These are phyloP conservation scores for Anableps anableps DNA, from an alignment of 2,797 vertebrate species.

Conservation along the genomic window DNA sequence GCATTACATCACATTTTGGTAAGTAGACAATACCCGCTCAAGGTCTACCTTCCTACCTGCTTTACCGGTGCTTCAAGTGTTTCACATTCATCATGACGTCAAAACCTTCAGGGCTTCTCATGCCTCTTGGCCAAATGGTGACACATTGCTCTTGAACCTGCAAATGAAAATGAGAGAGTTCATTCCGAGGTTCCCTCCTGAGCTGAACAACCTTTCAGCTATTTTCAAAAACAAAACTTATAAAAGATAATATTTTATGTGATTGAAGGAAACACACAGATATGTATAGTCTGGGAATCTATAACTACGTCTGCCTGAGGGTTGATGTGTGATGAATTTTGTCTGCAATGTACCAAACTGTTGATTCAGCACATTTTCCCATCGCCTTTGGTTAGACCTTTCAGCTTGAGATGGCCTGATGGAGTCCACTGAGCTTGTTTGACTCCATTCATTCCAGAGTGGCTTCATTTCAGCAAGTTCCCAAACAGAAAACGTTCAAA, in stretches of 20 bases:
- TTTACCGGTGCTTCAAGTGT: background rate
- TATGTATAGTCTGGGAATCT: too few relatives aligned
- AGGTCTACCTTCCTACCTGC: background rate
- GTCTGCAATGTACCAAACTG: background rate
- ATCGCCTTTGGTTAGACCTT: background rate
- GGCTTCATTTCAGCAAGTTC: background rate
- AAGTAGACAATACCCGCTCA: background rate
- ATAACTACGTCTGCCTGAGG: background rate
- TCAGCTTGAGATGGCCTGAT: background rate
- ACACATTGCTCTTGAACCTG: background rate
- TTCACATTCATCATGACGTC: background rate
- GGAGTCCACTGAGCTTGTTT: background rate
- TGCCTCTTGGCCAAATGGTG: background rate
- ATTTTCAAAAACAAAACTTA: background rate
- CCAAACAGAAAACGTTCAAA: background rate
- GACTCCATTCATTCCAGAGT: background rate
- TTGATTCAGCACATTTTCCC: background rate
- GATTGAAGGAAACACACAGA: background rate
- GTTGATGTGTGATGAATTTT: background rate
- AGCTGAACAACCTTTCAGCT: background rate
- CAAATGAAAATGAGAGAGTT: background rate
- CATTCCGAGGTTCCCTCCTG: background rate
- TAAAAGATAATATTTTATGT: background rate
- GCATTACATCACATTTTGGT: background rate
- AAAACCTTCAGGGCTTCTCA: slow-evolving; percentile 1